Evolutionary conservation across 2,888 invertebrate genomes (phyloP), one percentile per base, ranked within the genome.

Genomic region (Lathronympha strigana): DNA sequence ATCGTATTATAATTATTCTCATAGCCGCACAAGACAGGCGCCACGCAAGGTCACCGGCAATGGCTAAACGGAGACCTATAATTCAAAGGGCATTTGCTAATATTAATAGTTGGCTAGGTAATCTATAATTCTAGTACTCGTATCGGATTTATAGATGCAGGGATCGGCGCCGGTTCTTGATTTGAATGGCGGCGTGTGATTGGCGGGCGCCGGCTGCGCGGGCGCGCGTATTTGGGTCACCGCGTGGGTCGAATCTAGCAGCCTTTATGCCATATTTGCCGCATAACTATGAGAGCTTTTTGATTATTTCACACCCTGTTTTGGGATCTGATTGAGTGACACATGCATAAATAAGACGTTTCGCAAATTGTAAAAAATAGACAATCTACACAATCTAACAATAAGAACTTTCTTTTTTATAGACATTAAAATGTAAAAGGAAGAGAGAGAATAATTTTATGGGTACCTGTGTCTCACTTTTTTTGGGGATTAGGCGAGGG

Each of bases 151-250:
- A 87, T 84, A 81, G 80, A 75, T 73, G 75, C 74, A 73, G 75
- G 79, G 78, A 81, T 78, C 81, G 90, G 89, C 89, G 90, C 90
- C 90, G 81, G 82, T 77, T 76, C 76, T 74, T 79, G 85, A 84
- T 87, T 86, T 83, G 85, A 88, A 87, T 84, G 83, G 84, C 81
- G 83, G 76, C 74, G 69, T 82, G 77, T 86, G 87, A 88, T 90
- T 88, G 90, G 89, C 85, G 81, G 84, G 81, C 82, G 86, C 87
- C 87, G 83, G 85, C 79, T 82, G 87, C 88, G 76, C 84, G 82
- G 87, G 85, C 84, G 71, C 73, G 74, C 76, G 81, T 82, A 90
- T 90, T 85, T 90, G 81, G 91, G 91, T 89, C 91, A 87, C 78
- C 78, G 87, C 84, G 89, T 90, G 86, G 90, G 89, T 80, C 80